A percentile compares a stretch with the other conserved stretches of the same genome.
Evolutionary conservation across 1,140 invertebrate genomes (phyloP).

Genomic region (Microplitis demolitor): DNA sequence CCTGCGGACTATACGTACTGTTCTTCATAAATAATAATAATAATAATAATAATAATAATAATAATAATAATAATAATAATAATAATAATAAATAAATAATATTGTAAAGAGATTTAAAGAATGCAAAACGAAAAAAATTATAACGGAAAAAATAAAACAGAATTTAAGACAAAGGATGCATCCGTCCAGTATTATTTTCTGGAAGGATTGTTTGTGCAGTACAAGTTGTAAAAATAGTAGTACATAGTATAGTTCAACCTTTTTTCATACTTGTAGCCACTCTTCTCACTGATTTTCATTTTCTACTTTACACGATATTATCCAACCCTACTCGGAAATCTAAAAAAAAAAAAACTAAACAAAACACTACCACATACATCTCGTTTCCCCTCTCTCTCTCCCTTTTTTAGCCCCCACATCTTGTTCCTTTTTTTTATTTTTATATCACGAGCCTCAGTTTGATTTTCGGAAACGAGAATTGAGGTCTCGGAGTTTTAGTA

Average conservation of each 20-base stretch:
- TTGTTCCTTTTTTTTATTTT: conserved; percentile 1
- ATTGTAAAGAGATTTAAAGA: background rate
- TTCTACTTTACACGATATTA: conserved; percentile 44
- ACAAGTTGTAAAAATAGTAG: background rate
- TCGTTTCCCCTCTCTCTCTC: background rate
- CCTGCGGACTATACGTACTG: no score
- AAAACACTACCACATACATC: conserved; percentile 3
- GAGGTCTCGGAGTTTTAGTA: conserved; percentile 1
- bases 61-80: no score
- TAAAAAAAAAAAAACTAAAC: background rate
- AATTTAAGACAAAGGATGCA: conserved; percentile 28
- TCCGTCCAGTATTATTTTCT: conserved; percentile 29
- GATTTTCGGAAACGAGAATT: conserved; percentile 26
- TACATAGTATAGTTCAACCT: background rate
- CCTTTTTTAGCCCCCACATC: background rate
- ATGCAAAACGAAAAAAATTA: conserved; percentile 10
- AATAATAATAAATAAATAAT: no score
- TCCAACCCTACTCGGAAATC: conserved; percentile 30
- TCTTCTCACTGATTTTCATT: conserved; percentile 38
- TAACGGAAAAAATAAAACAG: conserved; percentile 5
- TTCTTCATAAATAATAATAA: no score
- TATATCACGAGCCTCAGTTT: conserved; percentile 17
- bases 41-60: no score
- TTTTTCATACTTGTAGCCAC: background rate
- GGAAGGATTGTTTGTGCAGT: conserved; percentile 11